Conservation (phyloP, 2,113 vertebrate genomes). For the Columba janthina region DNA sequence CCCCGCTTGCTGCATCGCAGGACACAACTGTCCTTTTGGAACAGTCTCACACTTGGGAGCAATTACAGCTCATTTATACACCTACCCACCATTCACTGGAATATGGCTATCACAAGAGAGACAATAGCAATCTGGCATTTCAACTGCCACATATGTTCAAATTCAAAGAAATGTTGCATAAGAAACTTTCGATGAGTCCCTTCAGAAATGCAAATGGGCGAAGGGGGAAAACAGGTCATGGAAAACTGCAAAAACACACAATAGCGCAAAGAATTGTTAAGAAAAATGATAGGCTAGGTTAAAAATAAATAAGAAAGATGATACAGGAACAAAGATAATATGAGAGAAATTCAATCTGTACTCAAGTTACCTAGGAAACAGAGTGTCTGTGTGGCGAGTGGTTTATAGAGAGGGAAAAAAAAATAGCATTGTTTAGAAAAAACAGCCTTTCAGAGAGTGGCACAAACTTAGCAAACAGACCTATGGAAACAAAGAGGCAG, state of each 20-base stretch:
- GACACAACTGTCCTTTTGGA: not conserved
- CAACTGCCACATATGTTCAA: not conserved
- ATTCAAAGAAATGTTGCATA: not conserved
- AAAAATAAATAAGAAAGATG: slow-evolving; percentile 60
- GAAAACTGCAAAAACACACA: slow-evolving; percentile 9
- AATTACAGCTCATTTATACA: slow-evolving; percentile 1
- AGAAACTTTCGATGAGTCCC: not conserved
- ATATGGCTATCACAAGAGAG: not conserved
- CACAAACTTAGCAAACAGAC: slow-evolving; percentile 49
- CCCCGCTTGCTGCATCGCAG: not conserved
- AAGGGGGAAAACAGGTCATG: not conserved
- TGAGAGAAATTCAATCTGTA: slow-evolving; percentile 50
- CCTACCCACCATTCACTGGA: not conserved
- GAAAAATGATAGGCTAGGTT: slow-evolving; percentile 31
- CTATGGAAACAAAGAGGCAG: not conserved
- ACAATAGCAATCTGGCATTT: not conserved
- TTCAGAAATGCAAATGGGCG: not conserved
- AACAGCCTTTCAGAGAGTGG: slow-evolving; percentile 20
- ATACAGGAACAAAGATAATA: slow-evolving; percentile 53
- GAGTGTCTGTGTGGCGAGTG: slow-evolving; percentile 10
- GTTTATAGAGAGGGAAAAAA: not conserved
- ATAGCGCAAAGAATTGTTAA: not conserved
- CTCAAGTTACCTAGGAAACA: slow-evolving; percentile 69
- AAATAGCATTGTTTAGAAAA: slow-evolving; percentile 56
- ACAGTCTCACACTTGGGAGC: not conserved